phyloP scores from a whole-genome alignment of 2,797 vertebrate genomes.

The Epinephelus awoara region DNA sequence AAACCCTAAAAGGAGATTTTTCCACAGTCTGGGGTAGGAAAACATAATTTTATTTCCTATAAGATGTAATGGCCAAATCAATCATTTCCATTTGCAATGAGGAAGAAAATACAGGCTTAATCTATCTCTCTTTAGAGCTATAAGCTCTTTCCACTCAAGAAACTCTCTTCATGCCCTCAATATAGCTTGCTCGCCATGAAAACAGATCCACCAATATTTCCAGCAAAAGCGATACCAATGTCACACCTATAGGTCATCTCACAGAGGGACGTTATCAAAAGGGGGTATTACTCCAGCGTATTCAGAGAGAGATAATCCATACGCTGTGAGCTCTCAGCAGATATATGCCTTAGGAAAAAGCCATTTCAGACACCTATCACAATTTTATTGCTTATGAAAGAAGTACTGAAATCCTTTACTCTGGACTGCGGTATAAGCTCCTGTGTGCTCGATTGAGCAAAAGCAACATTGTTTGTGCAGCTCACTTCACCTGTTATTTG shows the following conservation, averaged over 20 bases:
- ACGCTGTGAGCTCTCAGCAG: slow-evolving; percentile 56
- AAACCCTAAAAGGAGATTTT: slow-evolving; percentile 38
- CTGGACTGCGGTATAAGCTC: slow-evolving; percentile 39
- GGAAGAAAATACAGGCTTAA: slow-evolving; percentile 51
- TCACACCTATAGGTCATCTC: slow-evolving; percentile 54
- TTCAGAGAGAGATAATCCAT: slow-evolving; percentile 71
- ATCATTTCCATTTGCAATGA: slow-evolving; percentile 68
- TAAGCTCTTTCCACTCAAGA: slow-evolving; percentile 35
- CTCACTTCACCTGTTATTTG: slow-evolving; percentile 45
- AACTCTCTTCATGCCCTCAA: slow-evolving; percentile 26
- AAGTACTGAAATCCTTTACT: slow-evolving; percentile 53
- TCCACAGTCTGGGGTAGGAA: slow-evolving; percentile 35
- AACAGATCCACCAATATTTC: slow-evolving; percentile 61
- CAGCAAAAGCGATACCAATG: slow-evolving; percentile 43
- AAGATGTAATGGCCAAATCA: slow-evolving; percentile 69
- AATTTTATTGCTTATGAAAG: slow-evolving; percentile 74
- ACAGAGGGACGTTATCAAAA: slow-evolving; percentile 57
- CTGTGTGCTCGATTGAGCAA: slow-evolving; percentile 37
- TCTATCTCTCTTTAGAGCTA: slow-evolving; percentile 57
- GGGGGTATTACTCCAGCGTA: slow-evolving; percentile 50
- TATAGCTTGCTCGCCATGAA: slow-evolving; percentile 45
- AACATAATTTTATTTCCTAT: slow-evolving; percentile 60
- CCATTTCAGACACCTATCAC: slow-evolving; percentile 66
- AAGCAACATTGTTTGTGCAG: slow-evolving; percentile 49
- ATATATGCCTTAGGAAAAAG: slow-evolving; percentile 65